Evolutionary conservation across 2,113 vertebrate genomes (phyloP).

Genomic region (Pachypanchax playfairii): DNA sequence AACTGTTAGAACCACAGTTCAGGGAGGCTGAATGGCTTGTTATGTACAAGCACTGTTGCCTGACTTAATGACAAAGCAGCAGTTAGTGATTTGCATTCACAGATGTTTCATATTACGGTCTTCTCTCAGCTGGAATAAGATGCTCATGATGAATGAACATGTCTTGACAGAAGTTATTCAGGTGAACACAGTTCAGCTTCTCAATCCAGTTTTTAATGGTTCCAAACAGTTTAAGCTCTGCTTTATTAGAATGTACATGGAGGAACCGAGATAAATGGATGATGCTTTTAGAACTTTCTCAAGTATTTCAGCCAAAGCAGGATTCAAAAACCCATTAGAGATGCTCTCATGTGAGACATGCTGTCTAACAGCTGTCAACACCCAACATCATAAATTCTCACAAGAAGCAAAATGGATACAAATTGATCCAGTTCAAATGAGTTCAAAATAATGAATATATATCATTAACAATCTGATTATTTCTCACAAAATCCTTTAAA

Average conservation of each 20-base stretch:
- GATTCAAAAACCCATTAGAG: slow-evolving; percentile 36
- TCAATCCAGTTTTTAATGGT: too few relatives aligned
- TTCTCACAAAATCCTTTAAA: too few relatives aligned
- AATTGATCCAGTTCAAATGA: neutral
- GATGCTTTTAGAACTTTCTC: too few relatives aligned
- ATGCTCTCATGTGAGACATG: slow-evolving; percentile 27
- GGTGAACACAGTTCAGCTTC: slow-evolving; percentile 12
- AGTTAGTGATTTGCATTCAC: slow-evolving; percentile 54
- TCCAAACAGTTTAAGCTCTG: slow-evolving; percentile 5
- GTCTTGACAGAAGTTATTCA: slow-evolving; percentile 43
- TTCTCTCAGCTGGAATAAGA: slow-evolving; percentile 51
- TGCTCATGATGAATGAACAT: slow-evolving; percentile 53
- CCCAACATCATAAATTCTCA: neutral
- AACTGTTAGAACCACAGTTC: slow-evolving; percentile 28
- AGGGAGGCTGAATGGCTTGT: slow-evolving; percentile 37
- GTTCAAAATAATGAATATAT: neutral
- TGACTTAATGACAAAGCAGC: slow-evolving; percentile 47
- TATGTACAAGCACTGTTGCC: slow-evolving; percentile 27
- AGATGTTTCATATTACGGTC: slow-evolving; percentile 58
- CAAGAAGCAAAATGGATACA: neutral
- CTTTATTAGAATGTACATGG: slow-evolving; percentile 23
- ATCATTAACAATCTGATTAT: neutral
- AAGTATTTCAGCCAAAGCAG: neutral
- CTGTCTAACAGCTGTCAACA: slow-evolving; percentile 32
- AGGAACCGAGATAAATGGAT: too few relatives aligned